These are phyloP conservation scores for Hartigia nigra DNA, from an alignment of 2,888 invertebrate species.

Conservation along the genomic window DNA sequence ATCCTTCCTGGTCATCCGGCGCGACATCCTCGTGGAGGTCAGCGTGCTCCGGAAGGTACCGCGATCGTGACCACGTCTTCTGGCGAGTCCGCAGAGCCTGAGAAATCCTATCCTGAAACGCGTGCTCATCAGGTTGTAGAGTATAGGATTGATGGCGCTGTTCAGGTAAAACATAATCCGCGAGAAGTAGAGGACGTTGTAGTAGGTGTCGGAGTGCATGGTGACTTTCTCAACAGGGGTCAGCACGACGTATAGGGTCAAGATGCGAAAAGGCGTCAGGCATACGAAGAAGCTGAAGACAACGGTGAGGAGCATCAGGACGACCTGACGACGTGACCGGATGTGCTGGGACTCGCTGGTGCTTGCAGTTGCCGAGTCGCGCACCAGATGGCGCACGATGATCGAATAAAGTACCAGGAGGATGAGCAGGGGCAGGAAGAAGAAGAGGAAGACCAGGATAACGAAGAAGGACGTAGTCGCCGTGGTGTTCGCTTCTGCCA, in stretches of 20 bases:
- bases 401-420: constrained; percentile 84
- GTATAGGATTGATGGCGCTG: constrained; percentile 89
- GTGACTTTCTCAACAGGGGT: constrained; percentile 77
- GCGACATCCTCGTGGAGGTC: constrained; percentile 43
- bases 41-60: constrained; percentile 69
- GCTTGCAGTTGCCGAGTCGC: constrained; percentile 77
- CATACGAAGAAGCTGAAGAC: constrained; percentile 90
- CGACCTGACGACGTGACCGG: constrained; percentile 84
- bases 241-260: constrained; percentile 85
- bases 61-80: constrained; percentile 62
- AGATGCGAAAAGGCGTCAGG: constrained; percentile 85
- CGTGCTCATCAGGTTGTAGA: constrained; percentile 93
- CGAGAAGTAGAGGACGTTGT: constrained; percentile 85
- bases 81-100: constrained; percentile 73
- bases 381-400: constrained; percentile 85
- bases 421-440: constrained; percentile 82
- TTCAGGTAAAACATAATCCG: constrained; percentile 90
- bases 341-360: constrained; percentile 78
- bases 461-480: constrained; percentile 86
- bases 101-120: constrained; percentile 87
- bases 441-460: constrained; percentile 78
- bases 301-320: constrained; percentile 87
- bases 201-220: constrained; percentile 82
- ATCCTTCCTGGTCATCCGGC: constrained; percentile 45
- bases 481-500: constrained; percentile 80